Conservation (phyloP, 2,888 invertebrate genomes). For the Pardosa pseudoannulata region DNA sequence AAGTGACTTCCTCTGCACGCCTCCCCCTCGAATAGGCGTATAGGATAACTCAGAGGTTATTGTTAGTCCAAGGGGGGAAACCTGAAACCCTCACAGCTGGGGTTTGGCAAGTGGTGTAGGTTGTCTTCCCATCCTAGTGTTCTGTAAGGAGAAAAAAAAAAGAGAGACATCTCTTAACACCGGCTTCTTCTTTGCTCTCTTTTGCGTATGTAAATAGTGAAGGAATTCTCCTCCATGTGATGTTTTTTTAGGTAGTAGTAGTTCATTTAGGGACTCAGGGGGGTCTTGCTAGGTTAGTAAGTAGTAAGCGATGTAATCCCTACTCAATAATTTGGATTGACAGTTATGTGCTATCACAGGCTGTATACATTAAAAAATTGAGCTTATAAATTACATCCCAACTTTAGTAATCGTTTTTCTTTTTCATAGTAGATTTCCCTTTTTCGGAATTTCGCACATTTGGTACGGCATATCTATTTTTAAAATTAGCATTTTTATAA, state of each 20-base stretch:
- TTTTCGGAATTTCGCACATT: too few relatives aligned
- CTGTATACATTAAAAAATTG: too few relatives aligned
- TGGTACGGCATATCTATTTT: too few relatives aligned
- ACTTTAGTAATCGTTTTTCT: too few relatives aligned
- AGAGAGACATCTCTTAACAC: constrained; percentile 40
- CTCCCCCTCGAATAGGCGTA: constrained; percentile 64
- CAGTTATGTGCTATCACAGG: too few relatives aligned
- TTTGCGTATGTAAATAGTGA: constrained; percentile 48
- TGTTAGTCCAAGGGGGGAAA: constrained; percentile 65
- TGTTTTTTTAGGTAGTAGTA: constrained; percentile 9
- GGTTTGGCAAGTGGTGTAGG: constrained; percentile 58
- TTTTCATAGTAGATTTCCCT: too few relatives aligned
- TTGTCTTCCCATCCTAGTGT: constrained; percentile 40
- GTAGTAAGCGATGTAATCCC: too few relatives aligned
- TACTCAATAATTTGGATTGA: too few relatives aligned
- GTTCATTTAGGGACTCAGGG: not conserved
- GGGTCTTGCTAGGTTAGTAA: too few relatives aligned
- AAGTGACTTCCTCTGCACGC: constrained; percentile 61
- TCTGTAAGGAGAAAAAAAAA: constrained; percentile 17
- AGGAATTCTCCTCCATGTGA: not conserved
- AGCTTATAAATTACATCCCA: too few relatives aligned
- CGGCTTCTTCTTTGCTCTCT: constrained; percentile 38
- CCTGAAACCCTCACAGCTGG: constrained; percentile 64
- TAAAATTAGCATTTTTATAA: too few relatives aligned
- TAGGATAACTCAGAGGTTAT: constrained; percentile 63